Percentiles rank a stretch among this genome's conserved stretches.
phyloP scores from a whole-genome alignment of 2,113 vertebrate genomes.

The Larimichthys crocea region DNA sequence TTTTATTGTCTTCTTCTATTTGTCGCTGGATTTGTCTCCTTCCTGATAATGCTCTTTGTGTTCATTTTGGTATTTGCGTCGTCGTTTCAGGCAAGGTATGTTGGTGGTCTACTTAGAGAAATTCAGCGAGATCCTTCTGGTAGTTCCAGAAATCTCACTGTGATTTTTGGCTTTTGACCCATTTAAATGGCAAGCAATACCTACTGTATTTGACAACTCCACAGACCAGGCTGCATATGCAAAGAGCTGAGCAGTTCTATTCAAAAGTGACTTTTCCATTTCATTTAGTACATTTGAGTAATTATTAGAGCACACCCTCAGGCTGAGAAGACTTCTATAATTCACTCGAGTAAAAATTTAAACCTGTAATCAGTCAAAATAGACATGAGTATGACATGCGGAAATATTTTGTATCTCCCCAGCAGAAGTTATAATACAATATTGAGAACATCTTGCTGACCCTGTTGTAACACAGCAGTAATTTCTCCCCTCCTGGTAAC shows the following conservation, averaged over 20 bases:
- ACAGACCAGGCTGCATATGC: not conserved
- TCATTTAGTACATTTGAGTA: conserved; percentile 23
- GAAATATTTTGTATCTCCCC: not conserved
- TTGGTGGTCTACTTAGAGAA: conserved; percentile 37
- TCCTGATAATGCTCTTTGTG: conserved; percentile 60
- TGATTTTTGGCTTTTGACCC: conserved; percentile 23
- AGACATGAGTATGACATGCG: not conserved
- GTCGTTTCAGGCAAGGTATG: conserved; percentile 27
- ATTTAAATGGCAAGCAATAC: conserved; percentile 18
- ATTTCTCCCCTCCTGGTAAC: conserved; percentile 9
- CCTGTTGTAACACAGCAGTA: not conserved
- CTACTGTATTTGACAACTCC: conserved; percentile 1
- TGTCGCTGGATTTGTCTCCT: conserved; percentile 56
- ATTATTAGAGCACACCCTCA: not conserved
- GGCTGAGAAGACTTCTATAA: not conserved
- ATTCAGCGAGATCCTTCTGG: conserved; percentile 16
- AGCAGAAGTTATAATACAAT: not conserved
- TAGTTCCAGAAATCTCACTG: conserved; percentile 2
- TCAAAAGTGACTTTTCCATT: not conserved
- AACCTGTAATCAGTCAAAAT: not conserved
- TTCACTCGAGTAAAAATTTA: not conserved
- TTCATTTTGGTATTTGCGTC: conserved; percentile 50
- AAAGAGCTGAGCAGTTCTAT: not conserved
- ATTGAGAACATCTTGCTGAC: not conserved
- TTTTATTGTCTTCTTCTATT: conserved; percentile 55